Evolutionary conservation across 2,797 vertebrate species (phyloP).

Genomic region (Microctenopoma lineatum): DNA sequence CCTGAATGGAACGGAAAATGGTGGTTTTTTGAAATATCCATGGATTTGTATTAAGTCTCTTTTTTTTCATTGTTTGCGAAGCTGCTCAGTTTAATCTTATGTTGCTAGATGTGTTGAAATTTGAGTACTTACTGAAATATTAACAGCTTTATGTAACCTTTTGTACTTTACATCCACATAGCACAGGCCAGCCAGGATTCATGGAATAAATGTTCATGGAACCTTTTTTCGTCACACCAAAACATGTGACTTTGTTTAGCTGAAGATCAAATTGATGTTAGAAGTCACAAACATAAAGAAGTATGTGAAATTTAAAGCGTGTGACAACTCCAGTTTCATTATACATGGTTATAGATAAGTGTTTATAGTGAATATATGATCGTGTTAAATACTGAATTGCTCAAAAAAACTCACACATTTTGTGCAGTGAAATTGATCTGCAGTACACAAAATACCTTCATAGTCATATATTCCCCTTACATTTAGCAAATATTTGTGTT

Average conservation of each 20-base stretch:
- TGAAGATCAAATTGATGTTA: constrained; percentile 32
- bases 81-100: not conserved
- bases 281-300: constrained; percentile 16
- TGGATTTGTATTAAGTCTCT: too few relatives aligned
- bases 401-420: not conserved
- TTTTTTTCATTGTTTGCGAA: not conserved
- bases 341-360: not conserved
- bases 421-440: not conserved
- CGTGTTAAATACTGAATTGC: too few relatives aligned
- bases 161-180: constrained; percentile 34
- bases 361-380: not conserved
- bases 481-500: not conserved
- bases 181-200: constrained; percentile 43
- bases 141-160: constrained; percentile 19
- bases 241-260: constrained; percentile 60
- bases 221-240: constrained; percentile 35
- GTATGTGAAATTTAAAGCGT: constrained; percentile 7
- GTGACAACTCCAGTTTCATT: not conserved
- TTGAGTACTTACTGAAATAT: constrained; percentile 1
- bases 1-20: not conserved
- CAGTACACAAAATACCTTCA: not conserved
- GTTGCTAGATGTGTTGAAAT: not conserved
- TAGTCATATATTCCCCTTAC: not conserved
- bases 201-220: constrained; percentile 67
- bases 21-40: not conserved